Conservation (phyloP, 1,140 invertebrate genomes). For the Diabrotica undecimpunctata region DNA sequence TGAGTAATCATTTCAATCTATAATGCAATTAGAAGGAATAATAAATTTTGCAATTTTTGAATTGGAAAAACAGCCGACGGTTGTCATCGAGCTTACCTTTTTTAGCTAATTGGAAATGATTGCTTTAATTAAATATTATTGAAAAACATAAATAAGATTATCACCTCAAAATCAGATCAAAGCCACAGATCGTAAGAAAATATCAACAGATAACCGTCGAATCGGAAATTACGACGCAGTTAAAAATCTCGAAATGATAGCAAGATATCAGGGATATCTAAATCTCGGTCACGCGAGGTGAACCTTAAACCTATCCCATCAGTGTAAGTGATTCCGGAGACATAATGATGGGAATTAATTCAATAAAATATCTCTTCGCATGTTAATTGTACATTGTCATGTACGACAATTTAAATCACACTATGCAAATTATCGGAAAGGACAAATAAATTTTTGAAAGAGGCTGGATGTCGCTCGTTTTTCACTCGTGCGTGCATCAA, state of each 20-base stretch:
- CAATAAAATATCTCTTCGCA: neutral
- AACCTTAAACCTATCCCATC: conserved; percentile 2
- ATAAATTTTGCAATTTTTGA: no score
- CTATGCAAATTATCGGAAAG: conserved; percentile 2
- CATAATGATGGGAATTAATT: conserved; percentile 3
- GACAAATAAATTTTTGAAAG: neutral
- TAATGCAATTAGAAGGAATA: no score
- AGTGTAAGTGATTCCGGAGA: conserved; percentile 1
- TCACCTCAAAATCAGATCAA: neutral
- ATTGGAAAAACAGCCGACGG: no score
- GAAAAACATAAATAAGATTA: neutral
- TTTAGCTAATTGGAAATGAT: neutral
- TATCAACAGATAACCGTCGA: neutral
- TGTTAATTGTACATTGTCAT: conserved; percentile 2
- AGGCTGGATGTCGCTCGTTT: conserved; percentile 1
- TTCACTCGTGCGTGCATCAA: conserved; percentile 1
- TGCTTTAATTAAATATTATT: neutral
- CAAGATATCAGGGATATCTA: neutral
- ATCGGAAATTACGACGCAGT: neutral
- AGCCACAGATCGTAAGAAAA: neutral
- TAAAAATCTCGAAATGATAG: neutral
- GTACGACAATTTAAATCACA: conserved; percentile 2
- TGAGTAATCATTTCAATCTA: no score
- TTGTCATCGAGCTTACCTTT: neutral
- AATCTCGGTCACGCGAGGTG: neutral